Evolutionary conservation across 2,888 invertebrate species (phyloP), one percentile per base, ranked within the genome.

Genomic region (Tachina lurida): DNA sequence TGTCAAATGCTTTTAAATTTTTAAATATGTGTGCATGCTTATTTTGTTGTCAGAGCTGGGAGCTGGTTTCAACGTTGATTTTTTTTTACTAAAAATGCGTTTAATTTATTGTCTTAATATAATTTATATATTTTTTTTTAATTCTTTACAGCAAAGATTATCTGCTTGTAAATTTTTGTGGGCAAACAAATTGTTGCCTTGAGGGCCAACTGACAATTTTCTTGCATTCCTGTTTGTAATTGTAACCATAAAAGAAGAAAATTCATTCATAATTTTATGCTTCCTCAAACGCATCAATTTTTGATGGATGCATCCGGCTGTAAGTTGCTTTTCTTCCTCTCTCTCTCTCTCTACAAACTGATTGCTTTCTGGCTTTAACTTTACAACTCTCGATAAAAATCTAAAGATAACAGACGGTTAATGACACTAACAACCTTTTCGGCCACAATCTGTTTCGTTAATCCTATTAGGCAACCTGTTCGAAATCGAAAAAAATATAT

Each of bases 331-430:
- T 65, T 39, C 60, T 67, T 67, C 31, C 19, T 60, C 56, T 43
- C 17, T 54, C 10, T 17, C 31, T 31, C 31, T 31, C 31, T 31
- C 2, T 3, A 4, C 4, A n/a, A n/a, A 31, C 45, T 10, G 58
- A 41, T 52, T 76, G 5, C 41, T 31, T 60, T 13, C 13, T 68
- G 15, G 9, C 39, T 63, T 47, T 60, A 52, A 73, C 47, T 39
- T 73, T 68, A 62, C 4, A 84, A 76, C 52, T 56, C 70, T 62
- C 41, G 81, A 79, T 78, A 85, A 78, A 65, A 41, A 85, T 85
- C 75, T 75, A 56, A 82, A 74, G 54, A 60, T 82, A 82, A 75
- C 85, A 85, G 81, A 78, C 82, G 85, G 81, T 82, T 85, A 82
- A 85, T 78, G 82, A 73, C 74, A 63, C 52, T 62, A 73, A 71